Evolutionary conservation across 2,888 invertebrate species (phyloP).

Genomic region (Vandiemenella viatica): DNA sequence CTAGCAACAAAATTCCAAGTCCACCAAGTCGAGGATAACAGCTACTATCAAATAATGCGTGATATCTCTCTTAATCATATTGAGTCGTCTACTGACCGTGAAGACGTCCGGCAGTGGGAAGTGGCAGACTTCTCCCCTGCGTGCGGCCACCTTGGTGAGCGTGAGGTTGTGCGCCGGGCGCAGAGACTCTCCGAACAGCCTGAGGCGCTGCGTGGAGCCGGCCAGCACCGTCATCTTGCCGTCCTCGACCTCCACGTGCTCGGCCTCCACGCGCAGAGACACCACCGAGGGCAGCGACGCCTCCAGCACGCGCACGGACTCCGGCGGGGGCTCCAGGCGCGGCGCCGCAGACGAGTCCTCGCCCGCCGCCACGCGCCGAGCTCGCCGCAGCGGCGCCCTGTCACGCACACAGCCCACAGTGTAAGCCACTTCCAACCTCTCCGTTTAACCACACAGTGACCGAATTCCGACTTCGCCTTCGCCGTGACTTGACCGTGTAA

Average conservation of each 20-base stretch:
- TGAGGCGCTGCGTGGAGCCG: slow-evolving; percentile 46
- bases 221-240: slow-evolving; percentile 56
- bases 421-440: too few relatives aligned
- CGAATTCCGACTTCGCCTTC: too few relatives aligned
- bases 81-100: slow-evolving; percentile 28
- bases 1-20: too few relatives aligned
- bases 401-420: too few relatives aligned
- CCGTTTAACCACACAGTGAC: too few relatives aligned
- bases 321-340: too few relatives aligned
- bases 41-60: too few relatives aligned
- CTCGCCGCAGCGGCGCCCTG: neutral
- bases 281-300: slow-evolving; percentile 1
- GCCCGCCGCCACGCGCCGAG: neutral
- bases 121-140: slow-evolving; percentile 44
- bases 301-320: neutral
- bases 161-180: slow-evolving; percentile 36
- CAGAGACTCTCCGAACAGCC: slow-evolving; percentile 61
- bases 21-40: too few relatives aligned
- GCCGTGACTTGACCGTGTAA: too few relatives aligned
- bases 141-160: slow-evolving; percentile 54
- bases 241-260: slow-evolving; percentile 24
- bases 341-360: too few relatives aligned
- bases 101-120: slow-evolving; percentile 36
- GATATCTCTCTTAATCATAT: too few relatives aligned
- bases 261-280: slow-evolving; percentile 22